Evolutionary conservation across 2,113 vertebrate species (phyloP).

Genomic region (Cromileptes altivelis): DNA sequence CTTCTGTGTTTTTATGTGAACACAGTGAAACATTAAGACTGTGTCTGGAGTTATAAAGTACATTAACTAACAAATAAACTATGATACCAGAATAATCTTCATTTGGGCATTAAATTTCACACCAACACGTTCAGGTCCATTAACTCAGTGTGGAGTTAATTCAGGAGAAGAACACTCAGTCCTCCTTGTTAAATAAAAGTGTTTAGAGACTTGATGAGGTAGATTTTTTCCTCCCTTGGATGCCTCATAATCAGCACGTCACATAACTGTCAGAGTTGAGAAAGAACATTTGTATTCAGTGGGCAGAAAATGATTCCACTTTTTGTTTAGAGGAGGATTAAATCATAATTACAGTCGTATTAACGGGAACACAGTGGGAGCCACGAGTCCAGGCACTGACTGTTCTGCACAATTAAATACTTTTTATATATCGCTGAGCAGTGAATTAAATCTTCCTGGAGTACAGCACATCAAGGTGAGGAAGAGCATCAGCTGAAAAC

Average conservation of each 20-base stretch:
- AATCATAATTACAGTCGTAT: conserved; percentile 7
- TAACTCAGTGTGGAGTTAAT: not conserved
- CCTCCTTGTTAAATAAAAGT: not conserved
- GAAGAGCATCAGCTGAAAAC: not conserved
- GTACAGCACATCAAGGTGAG: no score
- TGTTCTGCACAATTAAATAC: conserved; percentile 2
- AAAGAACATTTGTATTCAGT: not conserved
- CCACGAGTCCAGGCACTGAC: not conserved
- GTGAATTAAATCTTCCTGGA: not conserved
- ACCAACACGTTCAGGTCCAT: not conserved
- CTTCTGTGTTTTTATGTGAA: not conserved
- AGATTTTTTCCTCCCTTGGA: not conserved
- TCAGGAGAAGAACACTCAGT: not conserved
- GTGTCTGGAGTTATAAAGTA: not conserved
- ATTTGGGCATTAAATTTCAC: not conserved
- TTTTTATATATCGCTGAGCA: not conserved
- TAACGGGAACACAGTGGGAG: not conserved
- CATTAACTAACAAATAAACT: not conserved
- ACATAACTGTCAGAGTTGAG: not conserved
- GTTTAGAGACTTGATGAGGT: not conserved
- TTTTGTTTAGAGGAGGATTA: conserved; percentile 5
- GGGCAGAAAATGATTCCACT: not conserved
- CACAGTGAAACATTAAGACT: not conserved
- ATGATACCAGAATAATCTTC: not conserved
- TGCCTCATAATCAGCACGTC: not conserved